These are phyloP conservation scores for Syrmaticus mikado DNA, from an alignment of 2,113 vertebrate genomes.

Conservation along the genomic window DNA sequence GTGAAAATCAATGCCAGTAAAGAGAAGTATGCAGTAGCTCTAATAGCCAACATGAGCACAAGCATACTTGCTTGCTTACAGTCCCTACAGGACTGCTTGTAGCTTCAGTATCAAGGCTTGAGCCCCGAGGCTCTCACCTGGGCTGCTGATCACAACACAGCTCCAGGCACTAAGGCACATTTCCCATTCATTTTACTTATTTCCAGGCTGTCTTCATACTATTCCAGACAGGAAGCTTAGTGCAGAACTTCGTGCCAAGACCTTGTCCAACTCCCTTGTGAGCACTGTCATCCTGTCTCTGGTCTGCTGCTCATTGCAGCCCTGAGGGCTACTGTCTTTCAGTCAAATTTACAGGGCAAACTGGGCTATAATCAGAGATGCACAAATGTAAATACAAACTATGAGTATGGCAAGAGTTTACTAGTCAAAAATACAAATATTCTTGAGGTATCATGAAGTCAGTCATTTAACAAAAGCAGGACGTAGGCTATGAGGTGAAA, in stretches of 20 bases:
- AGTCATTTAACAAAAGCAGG: fast-evolving
- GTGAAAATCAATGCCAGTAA: background rate
- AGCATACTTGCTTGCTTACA: background rate
- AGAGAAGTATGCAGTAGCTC: fast-evolving
- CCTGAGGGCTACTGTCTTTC: background rate
- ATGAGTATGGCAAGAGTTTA: background rate
- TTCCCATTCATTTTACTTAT: background rate
- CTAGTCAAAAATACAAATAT: background rate
- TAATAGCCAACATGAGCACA: background rate
- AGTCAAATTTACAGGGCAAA: background rate
- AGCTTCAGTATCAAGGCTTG: background rate
- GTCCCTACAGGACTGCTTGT: background rate
- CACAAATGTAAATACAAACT: background rate
- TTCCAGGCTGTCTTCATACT: background rate
- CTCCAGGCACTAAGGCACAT: background rate
- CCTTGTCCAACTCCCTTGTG: background rate
- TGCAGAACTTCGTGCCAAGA: background rate
- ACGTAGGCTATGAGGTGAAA: background rate
- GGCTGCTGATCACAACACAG: background rate
- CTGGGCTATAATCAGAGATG: background rate
- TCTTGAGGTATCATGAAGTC: background rate
- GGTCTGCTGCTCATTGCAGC: background rate
- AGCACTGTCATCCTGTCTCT: background rate
- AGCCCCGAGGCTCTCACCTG: fast-evolving
- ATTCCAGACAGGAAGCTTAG: background rate